phyloP scores from a whole-genome alignment of 2,113 vertebrate genomes.

The Oenanthe oenanthe region DNA sequence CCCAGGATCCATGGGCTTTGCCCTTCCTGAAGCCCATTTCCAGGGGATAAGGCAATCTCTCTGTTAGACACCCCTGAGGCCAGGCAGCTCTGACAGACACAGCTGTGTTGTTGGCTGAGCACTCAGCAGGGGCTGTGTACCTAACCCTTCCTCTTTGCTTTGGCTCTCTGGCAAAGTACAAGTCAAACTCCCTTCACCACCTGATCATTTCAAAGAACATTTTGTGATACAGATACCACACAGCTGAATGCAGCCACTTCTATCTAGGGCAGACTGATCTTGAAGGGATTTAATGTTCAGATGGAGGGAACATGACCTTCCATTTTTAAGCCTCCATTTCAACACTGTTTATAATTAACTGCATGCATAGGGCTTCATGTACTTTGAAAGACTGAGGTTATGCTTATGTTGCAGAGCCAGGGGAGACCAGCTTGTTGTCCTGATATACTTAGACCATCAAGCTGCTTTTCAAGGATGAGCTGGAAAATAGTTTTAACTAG shows the following conservation, averaged over 20 bases:
- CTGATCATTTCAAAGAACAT: conserved; percentile 27
- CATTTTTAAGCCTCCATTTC: conserved; percentile 52
- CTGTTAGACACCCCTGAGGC: neutral
- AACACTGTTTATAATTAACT: conserved; percentile 47
- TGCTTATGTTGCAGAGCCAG: conserved; percentile 1
- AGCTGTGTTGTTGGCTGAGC: neutral
- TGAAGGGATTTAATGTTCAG: conserved; percentile 57
- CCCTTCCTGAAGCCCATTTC: neutral
- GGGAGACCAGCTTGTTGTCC: neutral
- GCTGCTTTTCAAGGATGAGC: neutral
- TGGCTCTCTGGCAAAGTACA: neutral
- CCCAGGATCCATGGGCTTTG: neutral
- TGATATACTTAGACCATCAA: neutral
- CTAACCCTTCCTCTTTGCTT: conserved; percentile 33
- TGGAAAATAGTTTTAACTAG: neutral
- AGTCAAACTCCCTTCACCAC: conserved; percentile 5
- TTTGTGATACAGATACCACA: conserved; percentile 15
- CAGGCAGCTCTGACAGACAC: neutral
- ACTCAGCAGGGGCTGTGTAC: neutral
- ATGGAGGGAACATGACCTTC: conserved; percentile 39
- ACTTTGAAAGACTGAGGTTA: conserved; percentile 31
- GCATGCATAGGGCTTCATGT: neutral
- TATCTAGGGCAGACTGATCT: conserved; percentile 56
- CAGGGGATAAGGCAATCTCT: neutral
- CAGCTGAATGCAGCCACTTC: conserved; percentile 2